Evolutionary conservation across 1,140 invertebrate genomes (phyloP), one percentile per base, ranked within the genome.

Genomic region (Aethina tumida): DNA sequence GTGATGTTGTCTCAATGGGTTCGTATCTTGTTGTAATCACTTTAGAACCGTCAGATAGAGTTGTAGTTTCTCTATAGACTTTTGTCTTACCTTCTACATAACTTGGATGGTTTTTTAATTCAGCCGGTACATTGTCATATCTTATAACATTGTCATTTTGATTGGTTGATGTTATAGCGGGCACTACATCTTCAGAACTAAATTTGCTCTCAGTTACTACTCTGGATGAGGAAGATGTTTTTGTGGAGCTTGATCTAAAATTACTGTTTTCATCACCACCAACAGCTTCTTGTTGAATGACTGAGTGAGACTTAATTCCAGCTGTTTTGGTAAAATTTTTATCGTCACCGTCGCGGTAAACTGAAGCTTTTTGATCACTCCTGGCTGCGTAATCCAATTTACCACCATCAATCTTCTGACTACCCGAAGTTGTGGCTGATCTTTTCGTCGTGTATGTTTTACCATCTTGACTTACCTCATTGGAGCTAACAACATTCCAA

Each of bases 321-420:
- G 70, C 65, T 17, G 70, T 63, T 52, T 70, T 70, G n/a, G 70
- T 60, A 43, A 68, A 77, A 50, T 69, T 73, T 51, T 70, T 70
- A 34, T 73, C 74, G 34, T 77, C 74, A 21, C 73, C 71, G 55
- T 77, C 69, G 42, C 71, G 68, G 15, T 68, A 74, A 26, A 68
- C 64, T 2, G 67, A 67, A 35, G 68, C 62, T 20, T 62, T 63
- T 47, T 75, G 67, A 46, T 72, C 64, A 42, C 75, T 73, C 44
- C 70, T 62, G 8, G 73, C 75, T 10, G 68, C 65, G 47, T 73
- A 79, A 38, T 70, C 65, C 6, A 70, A 63, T 15, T 64, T 62
- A 22, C 76, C 76, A 18, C 71, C 71, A 36, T 73, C 71, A 12
- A 77, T 67, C 51, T 73, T 67, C 47, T 73, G 68, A 14, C 55